These are phyloP conservation scores for Theropithecus gelada DNA, from an alignment of 2,113 vertebrate species.

Conservation along the genomic window DNA sequence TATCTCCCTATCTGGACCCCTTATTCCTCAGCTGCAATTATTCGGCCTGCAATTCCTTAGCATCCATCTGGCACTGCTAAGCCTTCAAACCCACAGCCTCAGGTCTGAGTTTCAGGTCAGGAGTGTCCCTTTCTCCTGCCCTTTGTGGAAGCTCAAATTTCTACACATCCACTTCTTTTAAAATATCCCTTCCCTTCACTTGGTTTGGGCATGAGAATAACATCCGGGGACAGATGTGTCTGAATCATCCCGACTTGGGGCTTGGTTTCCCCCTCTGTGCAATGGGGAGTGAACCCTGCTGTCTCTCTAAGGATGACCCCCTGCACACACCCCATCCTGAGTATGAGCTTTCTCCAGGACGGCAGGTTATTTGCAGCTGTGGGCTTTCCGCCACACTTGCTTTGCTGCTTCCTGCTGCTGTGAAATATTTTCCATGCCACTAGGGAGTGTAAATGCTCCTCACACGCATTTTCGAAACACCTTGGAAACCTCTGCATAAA, in stretches of 20 bases:
- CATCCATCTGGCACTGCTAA: not conserved
- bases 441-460: slow-evolving; percentile 76
- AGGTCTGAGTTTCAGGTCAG: not conserved
- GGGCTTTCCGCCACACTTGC: slow-evolving; percentile 54
- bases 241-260: not conserved
- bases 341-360: not conserved
- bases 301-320: not conserved
- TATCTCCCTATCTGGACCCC: not conserved
- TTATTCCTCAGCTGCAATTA: not conserved
- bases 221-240: not conserved
- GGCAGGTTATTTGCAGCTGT: slow-evolving; percentile 30
- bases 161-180: not conserved
- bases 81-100: not conserved
- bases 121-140: not conserved
- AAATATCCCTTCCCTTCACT: not conserved
- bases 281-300: not conserved
- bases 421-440: slow-evolving; percentile 71
- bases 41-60: not conserved
- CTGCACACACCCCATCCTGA: not conserved
- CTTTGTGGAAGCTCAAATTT: not conserved
- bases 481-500: slow-evolving; percentile 74
- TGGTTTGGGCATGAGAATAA: not conserved
- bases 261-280: not conserved
- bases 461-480: slow-evolving; percentile 74
- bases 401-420: slow-evolving; percentile 63